Evolutionary conservation across 2,888 invertebrate species (phyloP), one percentile per base, ranked within the genome.

Genomic region (Diogma glabrata): DNA sequence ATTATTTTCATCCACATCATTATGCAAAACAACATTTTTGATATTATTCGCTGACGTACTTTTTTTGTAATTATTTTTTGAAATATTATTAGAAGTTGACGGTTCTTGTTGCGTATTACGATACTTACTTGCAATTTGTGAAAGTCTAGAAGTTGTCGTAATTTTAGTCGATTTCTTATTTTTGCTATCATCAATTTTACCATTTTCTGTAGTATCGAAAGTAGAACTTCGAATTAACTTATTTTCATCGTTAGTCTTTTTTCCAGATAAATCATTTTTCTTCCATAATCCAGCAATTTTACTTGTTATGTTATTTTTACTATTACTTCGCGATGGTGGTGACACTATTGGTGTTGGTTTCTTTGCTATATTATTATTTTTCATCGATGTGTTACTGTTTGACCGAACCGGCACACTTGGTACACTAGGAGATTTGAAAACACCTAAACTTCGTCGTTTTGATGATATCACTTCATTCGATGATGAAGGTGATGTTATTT

Each of bases 211-310:
- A 38, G 64, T 67, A 53, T 67, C 67, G 51, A 68, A 67, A n/a
- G 69, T 67, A 26, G 69, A 65, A 54, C 68, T 67, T 24, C 69
- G 64, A 53, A 63, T 57, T n/a, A 67, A 56, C 52, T 60, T 50
- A n/a, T 51, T 30, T 23, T n/a, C 58, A 51, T 28, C 53, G 54
- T 23, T 56, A 60, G 55, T 7, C 51, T 40, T 10, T 47, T 47
- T 45, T 50, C n/a, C n/a, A n/a, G 12, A 8, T 28, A 46, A 30
- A 40, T 51, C 19, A 36, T 53, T 40, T 26, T 23, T 52, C 52
- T 67, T 69, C 69, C 69, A 69, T 33, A 69, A 66, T 14, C 66
- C 64, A 33, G 69, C 67, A 48, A 70, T 69, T 47, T 69, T 67
- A 53, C 68, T 69, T 51, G 66, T 63, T 14, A 67, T 63, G 52